phyloP scores from a whole-genome alignment of 2,797 vertebrate genomes.

The Aythya fuligula region DNA sequence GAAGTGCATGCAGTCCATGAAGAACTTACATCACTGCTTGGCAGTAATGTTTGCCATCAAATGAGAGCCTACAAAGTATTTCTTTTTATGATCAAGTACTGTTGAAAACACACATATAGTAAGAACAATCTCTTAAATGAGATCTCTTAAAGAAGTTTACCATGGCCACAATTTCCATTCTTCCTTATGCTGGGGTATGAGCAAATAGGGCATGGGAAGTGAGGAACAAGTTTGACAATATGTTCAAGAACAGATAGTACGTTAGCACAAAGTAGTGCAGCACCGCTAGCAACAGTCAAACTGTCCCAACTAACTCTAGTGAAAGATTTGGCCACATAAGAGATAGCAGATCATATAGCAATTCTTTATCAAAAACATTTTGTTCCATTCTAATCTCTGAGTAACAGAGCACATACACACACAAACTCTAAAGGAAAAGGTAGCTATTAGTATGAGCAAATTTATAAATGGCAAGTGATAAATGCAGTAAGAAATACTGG shows the following conservation, averaged over 20 bases:
- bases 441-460: neutral
- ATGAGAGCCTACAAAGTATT: neutral
- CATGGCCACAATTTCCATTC: neutral
- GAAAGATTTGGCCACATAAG: neutral
- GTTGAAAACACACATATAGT: neutral
- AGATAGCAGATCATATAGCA: neutral
- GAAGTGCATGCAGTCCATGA: neutral
- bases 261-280: neutral
- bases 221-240: neutral
- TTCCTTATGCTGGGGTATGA: neutral
- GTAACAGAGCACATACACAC: neutral
- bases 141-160: neutral
- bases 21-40: neutral
- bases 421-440: neutral
- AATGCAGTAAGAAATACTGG: neutral
- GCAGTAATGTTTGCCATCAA: neutral
- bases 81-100: neutral
- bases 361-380: neutral
- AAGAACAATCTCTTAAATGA: neutral
- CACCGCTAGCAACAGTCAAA: neutral
- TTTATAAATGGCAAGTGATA: neutral
- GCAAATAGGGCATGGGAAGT: neutral
- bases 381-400: neutral
- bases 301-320: neutral
- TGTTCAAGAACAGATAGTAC: neutral